Evolutionary conservation across 2,113 vertebrate genomes (phyloP).

Genomic region (Daphoenositta chrysoptera): DNA sequence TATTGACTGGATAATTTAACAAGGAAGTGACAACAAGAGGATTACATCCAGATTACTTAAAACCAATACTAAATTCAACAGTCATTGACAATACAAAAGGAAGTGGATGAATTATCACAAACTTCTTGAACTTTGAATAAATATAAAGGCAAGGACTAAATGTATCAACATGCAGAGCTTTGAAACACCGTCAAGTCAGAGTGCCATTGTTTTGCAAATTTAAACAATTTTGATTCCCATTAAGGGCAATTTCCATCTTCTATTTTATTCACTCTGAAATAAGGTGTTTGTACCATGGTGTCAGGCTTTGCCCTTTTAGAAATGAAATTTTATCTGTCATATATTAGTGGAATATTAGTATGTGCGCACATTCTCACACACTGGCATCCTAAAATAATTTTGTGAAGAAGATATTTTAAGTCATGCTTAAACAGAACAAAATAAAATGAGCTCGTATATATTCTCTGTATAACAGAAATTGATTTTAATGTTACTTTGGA

Average conservation of each 20-base stretch:
- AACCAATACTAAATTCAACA: neutral
- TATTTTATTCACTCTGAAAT: neutral
- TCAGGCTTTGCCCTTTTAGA: neutral
- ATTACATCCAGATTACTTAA: neutral
- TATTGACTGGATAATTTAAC: neutral
- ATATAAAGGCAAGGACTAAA: conserved; percentile 7
- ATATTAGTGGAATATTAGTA: neutral
- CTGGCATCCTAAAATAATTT: neutral
- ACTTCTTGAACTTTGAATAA: neutral
- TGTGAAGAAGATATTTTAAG: neutral
- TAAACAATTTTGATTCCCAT: neutral
- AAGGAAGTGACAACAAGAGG: neutral
- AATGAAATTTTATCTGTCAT: neutral
- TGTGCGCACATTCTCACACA: neutral
- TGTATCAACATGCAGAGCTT: neutral
- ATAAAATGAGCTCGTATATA: neutral
- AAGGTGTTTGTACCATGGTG: neutral
- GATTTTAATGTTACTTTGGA: neutral
- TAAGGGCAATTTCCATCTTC: neutral
- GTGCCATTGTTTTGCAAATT: neutral
- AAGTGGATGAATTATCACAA: neutral
- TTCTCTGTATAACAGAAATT: neutral
- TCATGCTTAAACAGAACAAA: neutral
- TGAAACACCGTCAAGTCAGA: neutral
- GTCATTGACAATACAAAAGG: neutral